Percentiles rank a stretch among this genome's conserved stretches.
Evolutionary conservation across 2,888 invertebrate genomes (phyloP).

Genomic region (Aproaerema taeniolella): DNA sequence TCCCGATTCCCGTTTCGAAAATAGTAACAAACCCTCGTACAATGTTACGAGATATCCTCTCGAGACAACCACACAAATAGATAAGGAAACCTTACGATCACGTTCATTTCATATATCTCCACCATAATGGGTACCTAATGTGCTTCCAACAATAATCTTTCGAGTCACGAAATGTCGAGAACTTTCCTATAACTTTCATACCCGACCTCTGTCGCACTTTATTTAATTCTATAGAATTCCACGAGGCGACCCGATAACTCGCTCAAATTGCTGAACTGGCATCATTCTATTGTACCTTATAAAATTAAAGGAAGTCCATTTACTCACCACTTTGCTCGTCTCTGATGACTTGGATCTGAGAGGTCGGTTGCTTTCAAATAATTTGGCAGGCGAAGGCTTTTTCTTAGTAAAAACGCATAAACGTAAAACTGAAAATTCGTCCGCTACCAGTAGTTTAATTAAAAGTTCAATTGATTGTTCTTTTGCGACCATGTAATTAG

Average conservation of each 20-base stretch:
- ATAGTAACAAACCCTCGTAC: too few relatives aligned
- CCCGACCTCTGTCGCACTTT: constrained; percentile 32
- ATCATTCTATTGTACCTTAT: constrained; percentile 40
- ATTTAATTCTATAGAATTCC: constrained; percentile 47
- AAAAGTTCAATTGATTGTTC: too few relatives aligned
- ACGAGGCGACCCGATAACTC: constrained; percentile 37
- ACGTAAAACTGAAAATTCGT: too few relatives aligned
- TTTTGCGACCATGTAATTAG: too few relatives aligned
- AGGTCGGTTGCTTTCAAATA: too few relatives aligned
- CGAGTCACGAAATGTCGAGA: constrained; percentile 27
- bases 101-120: constrained; percentile 15
- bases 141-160: constrained; percentile 23
- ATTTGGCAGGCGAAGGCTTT: too few relatives aligned
- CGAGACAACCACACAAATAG: constrained; percentile 8
- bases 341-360: constrained; percentile 26
- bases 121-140: constrained; percentile 14
- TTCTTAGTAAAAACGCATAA: too few relatives aligned
- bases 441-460: too few relatives aligned
- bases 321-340: constrained; percentile 37
- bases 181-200: constrained; percentile 34
- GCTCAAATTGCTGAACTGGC: constrained; percentile 46
- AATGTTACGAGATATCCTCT: constrained; percentile 3
- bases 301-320: constrained; percentile 54
- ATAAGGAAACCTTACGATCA: constrained; percentile 17
- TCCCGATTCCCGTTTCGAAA: too few relatives aligned